A percentile compares a stretch with the other conserved stretches of the same genome.
Evolutionary conservation across 1,140 invertebrate genomes (phyloP).

Genomic region (Diorhabda carinulata): DNA sequence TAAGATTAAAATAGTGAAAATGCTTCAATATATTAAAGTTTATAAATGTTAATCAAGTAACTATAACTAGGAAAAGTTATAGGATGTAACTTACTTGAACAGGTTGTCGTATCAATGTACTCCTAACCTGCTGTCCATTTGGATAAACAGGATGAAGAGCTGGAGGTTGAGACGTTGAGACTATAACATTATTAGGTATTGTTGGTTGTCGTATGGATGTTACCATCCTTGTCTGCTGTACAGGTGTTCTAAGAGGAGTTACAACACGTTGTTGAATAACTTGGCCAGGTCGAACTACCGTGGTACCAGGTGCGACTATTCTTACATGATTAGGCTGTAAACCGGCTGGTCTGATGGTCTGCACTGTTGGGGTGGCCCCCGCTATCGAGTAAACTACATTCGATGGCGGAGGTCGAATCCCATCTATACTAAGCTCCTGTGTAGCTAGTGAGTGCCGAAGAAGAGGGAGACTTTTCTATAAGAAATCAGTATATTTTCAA

Average conservation of each 20-base stretch:
- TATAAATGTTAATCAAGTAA: background rate
- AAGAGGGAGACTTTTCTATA: conserved; percentile 91
- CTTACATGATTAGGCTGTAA: conserved; percentile 51
- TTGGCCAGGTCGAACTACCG: conserved; percentile 51
- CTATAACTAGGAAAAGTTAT: background rate
- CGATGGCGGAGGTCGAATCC: conserved; percentile 82
- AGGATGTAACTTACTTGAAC: conserved; percentile 33
- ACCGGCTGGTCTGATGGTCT: conserved; percentile 43
- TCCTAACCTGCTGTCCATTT: conserved; percentile 18
- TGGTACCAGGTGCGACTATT: conserved; percentile 54
- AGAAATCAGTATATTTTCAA: conserved; percentile 22
- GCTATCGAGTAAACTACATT: conserved; percentile 58
- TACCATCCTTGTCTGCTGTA: conserved; percentile 39
- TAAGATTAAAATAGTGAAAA: too few species aligned
- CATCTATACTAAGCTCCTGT: conserved; percentile 92
- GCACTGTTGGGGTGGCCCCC: conserved; percentile 48
- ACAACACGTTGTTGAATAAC: conserved; percentile 53
- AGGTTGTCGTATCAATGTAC: conserved; percentile 32
- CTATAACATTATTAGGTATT: conserved; percentile 32
- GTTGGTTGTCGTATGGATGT: conserved; percentile 44
- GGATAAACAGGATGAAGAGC: conserved; percentile 47
- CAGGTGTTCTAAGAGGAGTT: conserved; percentile 39
- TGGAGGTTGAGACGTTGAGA: conserved; percentile 45
- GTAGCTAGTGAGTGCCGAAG: conserved; percentile 84
- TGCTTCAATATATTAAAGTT: too few species aligned